Conservation (phyloP, 2,797 vertebrate species). For the Sardinella longiceps region DNA sequence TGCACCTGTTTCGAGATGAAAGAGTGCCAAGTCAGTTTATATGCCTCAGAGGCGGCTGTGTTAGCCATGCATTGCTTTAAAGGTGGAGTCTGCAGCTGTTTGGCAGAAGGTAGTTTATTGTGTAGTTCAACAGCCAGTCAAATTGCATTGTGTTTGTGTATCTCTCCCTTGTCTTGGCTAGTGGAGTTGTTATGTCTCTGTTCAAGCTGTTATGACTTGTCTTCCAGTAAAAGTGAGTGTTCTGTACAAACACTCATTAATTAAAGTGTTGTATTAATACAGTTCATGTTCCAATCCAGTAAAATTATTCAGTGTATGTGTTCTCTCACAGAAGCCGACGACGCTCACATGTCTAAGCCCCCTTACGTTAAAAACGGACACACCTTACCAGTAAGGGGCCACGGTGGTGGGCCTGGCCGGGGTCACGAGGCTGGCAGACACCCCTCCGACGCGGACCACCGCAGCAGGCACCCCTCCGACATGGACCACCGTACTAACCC, state of each 20-base stretch:
- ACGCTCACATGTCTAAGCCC: constrained; percentile 76
- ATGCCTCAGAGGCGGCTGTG: not conserved
- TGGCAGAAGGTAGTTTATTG: not conserved
- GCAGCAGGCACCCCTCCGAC: constrained; percentile 61
- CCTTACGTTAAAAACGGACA: constrained; percentile 89
- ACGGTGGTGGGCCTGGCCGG: constrained; percentile 56
- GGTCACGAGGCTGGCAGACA: constrained; percentile 64
- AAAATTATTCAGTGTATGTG: not conserved
- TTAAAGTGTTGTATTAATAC: not conserved
- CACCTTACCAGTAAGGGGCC: constrained; percentile 78
- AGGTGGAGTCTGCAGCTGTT: not conserved
- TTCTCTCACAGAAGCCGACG: constrained; percentile 71
- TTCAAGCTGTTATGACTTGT: too few species aligned
- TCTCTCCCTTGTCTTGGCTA: not conserved
- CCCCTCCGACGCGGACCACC: constrained; percentile 67
- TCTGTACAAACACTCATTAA: not conserved
- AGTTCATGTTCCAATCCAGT: not conserved
- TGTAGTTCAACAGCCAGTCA: not conserved
- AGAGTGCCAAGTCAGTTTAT: not conserved
- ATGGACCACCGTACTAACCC: constrained; percentile 73
- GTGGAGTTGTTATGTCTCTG: not conserved
- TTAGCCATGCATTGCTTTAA: not conserved
- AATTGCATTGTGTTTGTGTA: not conserved
- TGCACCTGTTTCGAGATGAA: not conserved
- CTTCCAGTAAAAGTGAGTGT: too few species aligned